These are phyloP conservation scores for Hypomecis atomaria DNA, from an alignment of 2,888 invertebrate species.

Conservation along the genomic window DNA sequence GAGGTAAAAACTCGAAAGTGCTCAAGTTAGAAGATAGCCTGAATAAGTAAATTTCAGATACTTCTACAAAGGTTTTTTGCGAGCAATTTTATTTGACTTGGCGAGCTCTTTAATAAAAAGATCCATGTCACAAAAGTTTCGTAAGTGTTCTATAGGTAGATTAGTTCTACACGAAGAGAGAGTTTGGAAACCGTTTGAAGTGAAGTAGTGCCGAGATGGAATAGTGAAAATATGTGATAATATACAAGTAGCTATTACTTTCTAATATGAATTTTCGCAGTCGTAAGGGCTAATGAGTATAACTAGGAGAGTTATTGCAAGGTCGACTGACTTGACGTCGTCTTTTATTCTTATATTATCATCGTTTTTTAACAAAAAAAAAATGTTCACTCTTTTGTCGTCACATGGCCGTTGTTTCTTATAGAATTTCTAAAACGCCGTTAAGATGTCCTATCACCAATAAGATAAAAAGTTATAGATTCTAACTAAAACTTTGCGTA, in stretches of 20 bases:
- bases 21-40: constrained; percentile 19
- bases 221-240: background rate
- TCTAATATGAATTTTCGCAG: no score
- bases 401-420: no score
- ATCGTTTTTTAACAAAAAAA: no score
- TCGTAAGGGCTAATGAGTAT: no score
- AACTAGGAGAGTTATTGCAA: no score
- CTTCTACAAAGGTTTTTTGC: constrained; percentile 21
- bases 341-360: no score
- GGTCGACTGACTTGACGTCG: no score
- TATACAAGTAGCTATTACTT: no score
- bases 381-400: no score
- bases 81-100: constrained; percentile 32
- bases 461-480: background rate
- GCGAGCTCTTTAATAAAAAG: constrained; percentile 26
- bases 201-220: background rate
- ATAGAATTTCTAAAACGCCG: no score
- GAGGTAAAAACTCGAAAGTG: constrained; percentile 19
- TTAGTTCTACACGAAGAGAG: background rate
- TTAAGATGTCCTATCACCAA: background rate
- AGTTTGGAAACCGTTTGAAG: constrained; percentile 8
- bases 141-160: constrained; percentile 5
- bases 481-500: background rate
- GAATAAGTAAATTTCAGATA: constrained; percentile 29
- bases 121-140: constrained; percentile 23